A percentile compares a stretch with the other conserved stretches of the same genome.
These are phyloP conservation scores for Aphis gossypii DNA, from an alignment of 1,140 invertebrate species.

Conservation along the genomic window DNA sequence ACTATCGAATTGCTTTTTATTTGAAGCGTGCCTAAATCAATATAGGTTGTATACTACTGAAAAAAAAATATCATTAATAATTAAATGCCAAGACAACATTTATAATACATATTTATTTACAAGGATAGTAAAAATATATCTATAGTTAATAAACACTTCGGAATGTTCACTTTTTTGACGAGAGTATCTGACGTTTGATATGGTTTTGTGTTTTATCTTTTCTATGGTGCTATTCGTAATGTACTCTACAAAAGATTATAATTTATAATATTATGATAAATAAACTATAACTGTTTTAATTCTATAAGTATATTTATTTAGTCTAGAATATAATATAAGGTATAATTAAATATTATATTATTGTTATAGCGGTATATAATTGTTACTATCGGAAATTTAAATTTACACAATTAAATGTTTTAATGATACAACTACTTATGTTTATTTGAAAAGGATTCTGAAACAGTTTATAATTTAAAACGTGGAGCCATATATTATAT, in stretches of 20 bases:
- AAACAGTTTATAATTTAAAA: background rate
- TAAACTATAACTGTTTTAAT: background rate
- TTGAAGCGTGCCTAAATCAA: background rate
- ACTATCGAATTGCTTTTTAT: background rate
- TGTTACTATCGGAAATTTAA: background rate
- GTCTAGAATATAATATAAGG: background rate
- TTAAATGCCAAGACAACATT: background rate
- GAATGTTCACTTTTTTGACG: background rate
- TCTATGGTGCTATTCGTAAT: background rate
- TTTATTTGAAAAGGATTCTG: background rate
- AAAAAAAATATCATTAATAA: background rate
- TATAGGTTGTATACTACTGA: background rate
- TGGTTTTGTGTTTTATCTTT: background rate
- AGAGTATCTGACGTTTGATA: background rate
- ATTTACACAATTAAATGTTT: background rate
- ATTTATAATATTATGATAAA: background rate
- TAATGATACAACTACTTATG: background rate
- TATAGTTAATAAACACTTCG: background rate
- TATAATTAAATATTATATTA: background rate
- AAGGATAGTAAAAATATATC: background rate
- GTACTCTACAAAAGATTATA: background rate
- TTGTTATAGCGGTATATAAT: background rate
- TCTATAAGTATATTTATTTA: background rate
- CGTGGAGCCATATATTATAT: background rate
- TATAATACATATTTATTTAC: background rate